Base-by-base conservation (phyloP, 2,888 invertebrate species). In the Xestia sexstrigata region DNA sequence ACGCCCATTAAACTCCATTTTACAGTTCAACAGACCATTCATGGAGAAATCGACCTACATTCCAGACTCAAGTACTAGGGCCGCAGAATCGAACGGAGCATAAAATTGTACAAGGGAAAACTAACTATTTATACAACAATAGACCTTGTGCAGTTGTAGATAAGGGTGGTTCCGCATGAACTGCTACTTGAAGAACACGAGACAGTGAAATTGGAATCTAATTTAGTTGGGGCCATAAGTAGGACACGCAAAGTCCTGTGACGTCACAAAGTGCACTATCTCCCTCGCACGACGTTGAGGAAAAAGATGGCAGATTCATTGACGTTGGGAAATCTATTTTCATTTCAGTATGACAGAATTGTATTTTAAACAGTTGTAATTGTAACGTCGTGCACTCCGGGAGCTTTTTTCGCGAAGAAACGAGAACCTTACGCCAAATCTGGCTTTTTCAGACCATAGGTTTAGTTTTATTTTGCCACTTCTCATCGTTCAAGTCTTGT, bases 211-310 rank as follows among this genome's bases (percentile, higher is more conserved):
- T 88, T 83, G 87, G 81, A 87, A 87, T 87, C 81, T 83, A 79
- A 89, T 89, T 86, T 79, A 70, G 75, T 85, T 81, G 81, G 71
- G 35, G 82, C 84, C 71, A 79, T 87, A 92, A 89, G 88, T 91
- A 85, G 91, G 89, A 65, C 90, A 90, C 84, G 88, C 81, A 82
- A 81, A 84, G 81, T 89, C 91, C 91, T 73, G 91, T 93, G 94
- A 94, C 94, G 93, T 93, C 92, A 92, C 79, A 80, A 81, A 87
- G 69, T 91, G 90, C 91, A 90, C 88, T 89, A 71, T 89, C 87
- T 88, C 91, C 76, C 73, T 91, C 89, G 83, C 85, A 76, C 84
- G 55, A 74, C 74, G 74, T 74, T 69, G 75, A 78, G 77, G 88
- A 91, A 79, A 73, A 90, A 86, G 91, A 93, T 67, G 81, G 90